Evolutionary conservation across 30 jellyfish, hydroid and myxozoan species (phyloP).

Genomic region (Clytia hemisphaerica): DNA sequence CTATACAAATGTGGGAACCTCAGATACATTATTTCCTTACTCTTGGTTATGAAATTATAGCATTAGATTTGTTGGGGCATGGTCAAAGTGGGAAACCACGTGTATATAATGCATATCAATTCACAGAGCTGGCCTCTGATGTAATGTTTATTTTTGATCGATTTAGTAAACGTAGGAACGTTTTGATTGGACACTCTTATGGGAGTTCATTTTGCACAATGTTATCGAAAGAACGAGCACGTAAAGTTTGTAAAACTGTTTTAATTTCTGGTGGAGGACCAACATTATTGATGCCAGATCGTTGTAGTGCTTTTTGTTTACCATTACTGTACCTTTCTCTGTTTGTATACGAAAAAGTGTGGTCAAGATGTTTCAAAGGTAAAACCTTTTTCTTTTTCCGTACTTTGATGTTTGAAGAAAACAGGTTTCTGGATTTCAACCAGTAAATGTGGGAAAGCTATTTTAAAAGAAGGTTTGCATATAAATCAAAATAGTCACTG

Average conservation of each 20-base stretch:
- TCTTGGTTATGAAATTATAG: constrained; percentile 65
- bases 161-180: constrained; percentile 48
- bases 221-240: constrained; percentile 65
- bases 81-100: constrained; percentile 89
- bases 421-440: too few species aligned
- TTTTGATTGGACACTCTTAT: constrained; percentile 94
- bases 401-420: too few species aligned
- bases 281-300: constrained; percentile 75
- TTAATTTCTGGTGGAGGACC: constrained; percentile 98
- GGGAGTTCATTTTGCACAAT: constrained; percentile 95
- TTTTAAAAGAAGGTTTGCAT: too few species aligned
- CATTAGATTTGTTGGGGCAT: constrained; percentile 93
- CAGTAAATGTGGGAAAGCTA: too few species aligned
- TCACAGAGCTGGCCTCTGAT: constrained; percentile 66
- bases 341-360: too few species aligned
- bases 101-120: constrained; percentile 31
- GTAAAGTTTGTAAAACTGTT: constrained; percentile 53
- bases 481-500: too few species aligned
- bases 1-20: constrained; percentile 72
- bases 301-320: constrained; percentile 74
- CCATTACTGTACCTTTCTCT: constrained; percentile 72
- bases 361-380: too few species aligned
- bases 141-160: constrained; percentile 64
- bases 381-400: too few species aligned
- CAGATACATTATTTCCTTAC: constrained; percentile 52